Base-by-base conservation (phyloP, 2,113 vertebrate genomes). In the Entosphenus tridentatus region DNA sequence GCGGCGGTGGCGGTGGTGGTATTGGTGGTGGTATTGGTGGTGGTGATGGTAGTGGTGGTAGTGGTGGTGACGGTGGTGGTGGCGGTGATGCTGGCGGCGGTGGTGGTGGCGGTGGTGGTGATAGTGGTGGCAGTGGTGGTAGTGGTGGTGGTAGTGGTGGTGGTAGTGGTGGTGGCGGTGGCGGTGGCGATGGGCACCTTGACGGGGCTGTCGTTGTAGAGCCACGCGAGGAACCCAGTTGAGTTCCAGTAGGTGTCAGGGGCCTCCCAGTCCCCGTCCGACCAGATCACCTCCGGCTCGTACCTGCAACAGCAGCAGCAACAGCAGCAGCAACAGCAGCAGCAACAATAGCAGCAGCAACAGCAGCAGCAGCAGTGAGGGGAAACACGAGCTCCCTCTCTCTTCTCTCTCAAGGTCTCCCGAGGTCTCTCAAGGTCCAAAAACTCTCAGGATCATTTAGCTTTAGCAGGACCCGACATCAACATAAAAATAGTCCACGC, bases 201-300 rank as follows among this genome's bases (percentile, higher is more conserved):
- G 68, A 98, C 80, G 0, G 93, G 93, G 73, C 91, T 98, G 5
- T 93, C 84, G 1, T 89, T 98, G 73, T 98, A 98, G 58, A 98
- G 86, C 93, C 93, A 98, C 71, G 91, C 81, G 68, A 98, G 81
- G 74, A 98, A 96, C 12, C 75, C 67, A 0, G 90, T 96, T 11
- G 93, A 88, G 75, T 96, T 96, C 93, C 93, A 98, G 76, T 98
- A 98, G 0, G 83, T 80, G 67, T 89, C 87, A 0, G 89, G 85
- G 14, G 85, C 82, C 71, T 95, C 93, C 91, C 89, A 96, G 71
- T 96, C 90, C 11, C 91, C 91, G 70, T 96, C 91, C 2, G 93
- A 96, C 91, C 91, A 98, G 74, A 98, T 85, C 75, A 98, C 13
- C 56, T 96, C 91, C 70, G 93, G 93, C 72, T 80, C 80, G 75